A percentile compares a stretch with the other conserved stretches of the same genome.
phyloP scores from a whole-genome alignment of 2,113 vertebrate species.

The Nesogale talazaci region DNA sequence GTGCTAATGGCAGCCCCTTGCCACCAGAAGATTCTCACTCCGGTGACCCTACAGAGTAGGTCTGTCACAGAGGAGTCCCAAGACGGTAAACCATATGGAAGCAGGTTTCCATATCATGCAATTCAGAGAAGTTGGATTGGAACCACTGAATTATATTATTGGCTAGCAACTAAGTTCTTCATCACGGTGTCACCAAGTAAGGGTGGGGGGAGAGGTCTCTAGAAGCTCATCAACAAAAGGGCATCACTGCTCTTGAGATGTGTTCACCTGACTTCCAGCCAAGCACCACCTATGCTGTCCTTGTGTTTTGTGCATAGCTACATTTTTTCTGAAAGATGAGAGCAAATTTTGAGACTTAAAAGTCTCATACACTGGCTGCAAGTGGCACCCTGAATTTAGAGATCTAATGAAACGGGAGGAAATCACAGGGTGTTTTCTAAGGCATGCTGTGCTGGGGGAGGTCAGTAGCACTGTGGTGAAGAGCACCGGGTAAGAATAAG shows the following conservation, averaged over 20 bases:
- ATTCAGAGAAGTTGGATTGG: too few relatives aligned
- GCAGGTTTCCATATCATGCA: too few relatives aligned
- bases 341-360: neutral
- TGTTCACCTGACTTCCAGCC: neutral
- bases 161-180: too few relatives aligned
- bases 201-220: too few relatives aligned
- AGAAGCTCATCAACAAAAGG: neutral
- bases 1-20: too few relatives aligned
- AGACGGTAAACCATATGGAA: too few relatives aligned
- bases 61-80: too few relatives aligned
- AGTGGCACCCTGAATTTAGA: neutral
- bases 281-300: neutral
- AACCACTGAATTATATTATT: too few relatives aligned
- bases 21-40: too few relatives aligned
- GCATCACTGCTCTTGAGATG: neutral
- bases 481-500: neutral
- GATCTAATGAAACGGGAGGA: conserved; percentile 6
- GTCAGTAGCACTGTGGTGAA: neutral
- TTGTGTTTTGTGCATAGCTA: conserved; percentile 32
- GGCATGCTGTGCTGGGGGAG: neutral
- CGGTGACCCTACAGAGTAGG: too few relatives aligned
- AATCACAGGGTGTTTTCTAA: neutral
- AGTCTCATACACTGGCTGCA: neutral
- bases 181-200: too few relatives aligned
- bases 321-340: conserved; percentile 22